Base-by-base conservation (phyloP, 2,888 invertebrate genomes). In the Lordiphosa andalusiaca region DNA sequence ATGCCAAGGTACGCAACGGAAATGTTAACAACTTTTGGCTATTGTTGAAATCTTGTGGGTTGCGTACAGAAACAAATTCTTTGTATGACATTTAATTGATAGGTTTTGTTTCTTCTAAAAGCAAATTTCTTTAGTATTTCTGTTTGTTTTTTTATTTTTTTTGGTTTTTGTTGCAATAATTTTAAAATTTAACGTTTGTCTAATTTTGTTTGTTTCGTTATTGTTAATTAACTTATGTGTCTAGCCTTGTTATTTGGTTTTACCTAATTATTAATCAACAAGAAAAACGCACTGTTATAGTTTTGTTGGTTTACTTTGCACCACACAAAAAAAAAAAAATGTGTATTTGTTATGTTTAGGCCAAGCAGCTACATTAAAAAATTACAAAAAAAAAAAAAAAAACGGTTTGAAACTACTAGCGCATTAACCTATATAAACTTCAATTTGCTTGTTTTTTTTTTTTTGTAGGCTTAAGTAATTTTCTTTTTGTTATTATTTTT, bases 241-340 rank as follows among this genome's bases (percentile, higher is more conserved):
- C 53, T 73, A 46, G 63, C 63, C 49, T 53, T 30, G 16, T 19
- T 42, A 50, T 54, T 56, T 59, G 40, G 58, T 74, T 61, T 58
- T 72, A 69, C 86, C 85, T 85, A 85, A 84, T 77, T 73, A 85
- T 73, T 85, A 85, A 83, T 85, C 86, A 85, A 86, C 86, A 85
- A 84, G 84, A 82, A 81, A 73, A 75, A 81, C 59, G 52, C 58
- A 51, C 40, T 59, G 67, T 65, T 61, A 44, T 52, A 9, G 38
- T 42, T 25, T 19, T 36, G 40, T 53, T 41, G 47, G 42, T 35
- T 59, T 46, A 47, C 55, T 46, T 36, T 40, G 46, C 42, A 56
- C 21, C 53, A 48, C 37, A 56, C n/a, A n/a, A n/a, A 16, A 16
- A 1, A 33, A 58, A 58, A 53, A 44, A 44, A 42, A 23, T 21